Evolutionary conservation across 1,140 invertebrate species (phyloP), one percentile per base, ranked within the genome.

Genomic region (Sitobion miscanthi): DNA sequence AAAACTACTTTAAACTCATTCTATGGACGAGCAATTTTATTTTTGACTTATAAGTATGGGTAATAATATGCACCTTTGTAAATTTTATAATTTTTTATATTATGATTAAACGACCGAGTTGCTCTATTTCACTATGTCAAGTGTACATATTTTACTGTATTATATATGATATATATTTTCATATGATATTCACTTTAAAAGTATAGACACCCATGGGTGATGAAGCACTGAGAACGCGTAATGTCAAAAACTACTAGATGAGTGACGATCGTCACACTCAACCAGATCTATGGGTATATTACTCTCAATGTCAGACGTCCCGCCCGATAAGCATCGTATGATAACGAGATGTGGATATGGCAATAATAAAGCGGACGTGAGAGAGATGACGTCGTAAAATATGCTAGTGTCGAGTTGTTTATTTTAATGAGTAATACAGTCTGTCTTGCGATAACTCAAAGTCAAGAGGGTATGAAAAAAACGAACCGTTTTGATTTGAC

Each of bases 311-410:
- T 77, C 62, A 77, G 5, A n/a, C 11, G n/a, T n/a, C 14, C 62
- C 62, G 14, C 30, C 17, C 62, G 30, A 77, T 77, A 77, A 77
- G 4, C 62, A 77, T n/a, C 42, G 42, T 42, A 49, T 14, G 62
- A 77, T 77, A 77, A 77, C 14, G n/a, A 77, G 62, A n/a, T 77
- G 62, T 77, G 62, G 62, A 77, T 77, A 77, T n/a, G 62, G 62
- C n/a, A n/a, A n/a, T 77, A 77, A 77, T n/a, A 77, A 77, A 17
- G n/a, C 62, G 62, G 62, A 9, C 14, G 62, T 14, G 9, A 1
- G n/a, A n/a, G n/a, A n/a, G n/a, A 77, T 77, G 62, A 77, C n/a
- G 30, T 77, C 62, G 14, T 77, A 77, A 77, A 77, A 77, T n/a
- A 77, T 11, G 17, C 30, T 14, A 77, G 62, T 77, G 62, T 77